Percentiles rank a stretch among this genome's conserved stretches.
phyloP scores from a whole-genome alignment of 2,113 vertebrate species.

The Eurystomus gularis region DNA sequence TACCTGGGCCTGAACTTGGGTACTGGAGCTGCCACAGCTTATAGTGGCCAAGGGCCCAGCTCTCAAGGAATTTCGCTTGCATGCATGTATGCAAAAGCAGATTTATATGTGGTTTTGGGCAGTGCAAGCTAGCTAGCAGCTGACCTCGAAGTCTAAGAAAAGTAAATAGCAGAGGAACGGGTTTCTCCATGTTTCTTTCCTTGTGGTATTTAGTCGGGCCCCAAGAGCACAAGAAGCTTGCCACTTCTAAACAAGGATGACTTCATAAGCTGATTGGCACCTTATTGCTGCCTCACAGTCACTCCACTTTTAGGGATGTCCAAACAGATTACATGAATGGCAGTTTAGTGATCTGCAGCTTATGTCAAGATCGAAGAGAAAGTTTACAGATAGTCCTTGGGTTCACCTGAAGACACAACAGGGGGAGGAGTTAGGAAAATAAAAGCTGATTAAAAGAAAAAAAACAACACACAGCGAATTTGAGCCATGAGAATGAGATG shows the following conservation, averaged over 20 bases:
- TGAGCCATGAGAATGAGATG: neutral
- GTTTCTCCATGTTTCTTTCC: slow-evolving; percentile 30
- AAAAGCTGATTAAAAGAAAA: neutral
- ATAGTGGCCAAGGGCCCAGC: neutral
- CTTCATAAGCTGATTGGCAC: slow-evolving; percentile 57
- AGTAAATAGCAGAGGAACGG: neutral
- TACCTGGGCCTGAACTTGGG: neutral
- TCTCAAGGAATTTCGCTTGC: neutral
- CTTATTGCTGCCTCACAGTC: slow-evolving; percentile 31
- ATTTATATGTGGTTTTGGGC: neutral
- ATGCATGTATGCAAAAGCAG: neutral
- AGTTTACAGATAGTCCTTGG: neutral
- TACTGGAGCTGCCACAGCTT: neutral
- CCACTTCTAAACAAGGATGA: slow-evolving; percentile 30
- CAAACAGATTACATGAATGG: slow-evolving; percentile 45
- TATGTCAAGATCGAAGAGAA: slow-evolving; percentile 36
- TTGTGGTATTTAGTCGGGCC: neutral
- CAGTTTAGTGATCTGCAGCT: slow-evolving; percentile 34
- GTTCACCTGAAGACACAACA: neutral
- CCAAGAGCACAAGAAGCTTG: slow-evolving; percentile 34
- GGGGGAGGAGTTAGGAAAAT: neutral
- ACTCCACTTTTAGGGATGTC: slow-evolving; percentile 40
- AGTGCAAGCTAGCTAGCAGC: neutral
- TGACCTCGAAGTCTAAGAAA: neutral
- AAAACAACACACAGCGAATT: neutral